A percentile compares a stretch with the other conserved stretches of the same genome.
Evolutionary conservation across 2,888 invertebrate species (phyloP).

Genomic region (Morpho deidamia): DNA sequence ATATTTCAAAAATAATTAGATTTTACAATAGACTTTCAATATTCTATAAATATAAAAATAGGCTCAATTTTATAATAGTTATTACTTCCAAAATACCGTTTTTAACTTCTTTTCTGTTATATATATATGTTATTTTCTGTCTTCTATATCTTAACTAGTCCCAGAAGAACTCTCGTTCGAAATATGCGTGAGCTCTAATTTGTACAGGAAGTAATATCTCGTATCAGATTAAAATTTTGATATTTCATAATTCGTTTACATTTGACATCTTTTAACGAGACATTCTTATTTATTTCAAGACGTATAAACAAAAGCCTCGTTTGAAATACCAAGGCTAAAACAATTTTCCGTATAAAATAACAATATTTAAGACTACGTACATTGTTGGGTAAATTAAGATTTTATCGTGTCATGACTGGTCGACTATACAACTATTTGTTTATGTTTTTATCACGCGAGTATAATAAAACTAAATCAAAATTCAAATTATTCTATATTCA

Average conservation of each 20-base stretch:
- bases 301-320: background rate
- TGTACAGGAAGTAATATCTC: background rate
- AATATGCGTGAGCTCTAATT: too few relatives aligned
- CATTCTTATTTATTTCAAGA: background rate
- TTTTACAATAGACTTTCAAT: too few relatives aligned
- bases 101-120: too few relatives aligned
- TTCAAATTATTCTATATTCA: too few relatives aligned
- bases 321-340: slow-evolving; percentile 9
- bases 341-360: slow-evolving; percentile 14
- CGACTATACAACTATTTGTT: slow-evolving; percentile 20
- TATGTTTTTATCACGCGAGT: slow-evolving; percentile 7
- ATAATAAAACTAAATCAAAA: background rate
- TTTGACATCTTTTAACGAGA: slow-evolving; percentile 1
- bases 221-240: background rate
- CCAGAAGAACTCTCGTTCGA: too few relatives aligned
- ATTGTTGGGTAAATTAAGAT: slow-evolving; percentile 59
- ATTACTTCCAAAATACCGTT: too few relatives aligned
- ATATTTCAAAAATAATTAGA: too few relatives aligned
- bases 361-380: slow-evolving; percentile 17
- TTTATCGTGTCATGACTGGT: slow-evolving; percentile 32
- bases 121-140: too few relatives aligned
- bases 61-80: too few relatives aligned
- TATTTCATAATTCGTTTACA: background rate
- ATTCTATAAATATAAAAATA: too few relatives aligned
- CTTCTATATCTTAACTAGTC: too few relatives aligned